Conservation (phyloP, 1,140 invertebrate species). For the Palaemon carinicauda region DNA sequence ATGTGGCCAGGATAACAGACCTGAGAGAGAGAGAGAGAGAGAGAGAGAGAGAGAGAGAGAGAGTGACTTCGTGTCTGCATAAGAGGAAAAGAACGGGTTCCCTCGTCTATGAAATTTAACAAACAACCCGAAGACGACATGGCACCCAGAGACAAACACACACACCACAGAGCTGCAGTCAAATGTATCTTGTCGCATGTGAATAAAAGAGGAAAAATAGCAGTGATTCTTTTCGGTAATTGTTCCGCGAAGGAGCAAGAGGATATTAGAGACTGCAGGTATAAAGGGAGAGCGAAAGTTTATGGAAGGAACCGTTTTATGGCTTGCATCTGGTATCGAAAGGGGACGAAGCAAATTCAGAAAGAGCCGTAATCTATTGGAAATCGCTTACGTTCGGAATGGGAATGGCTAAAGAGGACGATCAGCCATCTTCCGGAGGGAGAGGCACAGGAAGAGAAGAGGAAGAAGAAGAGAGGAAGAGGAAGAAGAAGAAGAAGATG, state of each 20-base stretch:
- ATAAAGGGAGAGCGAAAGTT: not conserved
- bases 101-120: no score
- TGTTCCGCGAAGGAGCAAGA: not conserved
- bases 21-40: not conserved
- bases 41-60: slow-evolving; percentile 4
- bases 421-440: slow-evolving; percentile 51
- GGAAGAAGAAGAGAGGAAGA: not conserved
- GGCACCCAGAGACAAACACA: no score
- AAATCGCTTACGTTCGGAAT: slow-evolving; percentile 45
- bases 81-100: no score
- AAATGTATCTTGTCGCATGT: no score
- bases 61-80: not conserved
- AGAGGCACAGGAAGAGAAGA: not conserved
- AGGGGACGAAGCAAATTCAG: slow-evolving; percentile 51
- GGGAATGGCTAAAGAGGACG: slow-evolving; percentile 48
- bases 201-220: not conserved
- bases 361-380: slow-evolving; percentile 44
- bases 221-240: no score
- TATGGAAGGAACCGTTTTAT: not conserved
- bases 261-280: not conserved
- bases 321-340: not conserved
- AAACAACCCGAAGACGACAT: no score
- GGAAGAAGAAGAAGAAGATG: not conserved
- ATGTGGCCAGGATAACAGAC: not conserved
- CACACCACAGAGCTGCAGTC: no score